Evolutionary conservation across 2,113 vertebrate genomes (phyloP).

Genomic region (Meles meles): DNA sequence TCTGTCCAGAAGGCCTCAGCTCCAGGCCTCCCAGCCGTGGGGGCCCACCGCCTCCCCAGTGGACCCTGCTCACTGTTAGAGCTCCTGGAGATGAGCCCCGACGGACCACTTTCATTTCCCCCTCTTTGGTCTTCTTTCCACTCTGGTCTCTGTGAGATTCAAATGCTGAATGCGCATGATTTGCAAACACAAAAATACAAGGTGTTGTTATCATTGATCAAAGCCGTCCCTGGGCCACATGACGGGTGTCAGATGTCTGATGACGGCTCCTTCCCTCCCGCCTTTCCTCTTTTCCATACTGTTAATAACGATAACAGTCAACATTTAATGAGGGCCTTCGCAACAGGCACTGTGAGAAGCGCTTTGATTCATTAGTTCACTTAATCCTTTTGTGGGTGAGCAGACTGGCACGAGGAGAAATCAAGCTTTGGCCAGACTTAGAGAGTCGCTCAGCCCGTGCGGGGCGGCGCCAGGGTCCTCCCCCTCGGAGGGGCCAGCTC

Average conservation of each 20-base stretch:
- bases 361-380: not conserved
- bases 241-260: accelerated
- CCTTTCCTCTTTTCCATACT: not conserved
- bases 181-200: not conserved
- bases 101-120: not conserved
- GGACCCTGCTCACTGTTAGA: not conserved
- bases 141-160: not conserved
- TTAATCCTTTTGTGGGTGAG: not conserved
- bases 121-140: not conserved
- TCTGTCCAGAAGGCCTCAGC: accelerated
- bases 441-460: accelerated
- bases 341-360: accelerated
- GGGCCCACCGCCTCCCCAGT: not conserved
- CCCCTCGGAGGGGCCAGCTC: accelerated
- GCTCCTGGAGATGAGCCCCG: not conserved
- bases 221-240: not conserved
- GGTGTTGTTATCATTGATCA: accelerated
- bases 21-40: not conserved
- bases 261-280: not conserved
- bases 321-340: accelerated
- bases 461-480: accelerated
- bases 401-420: not conserved
- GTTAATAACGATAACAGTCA: not conserved
- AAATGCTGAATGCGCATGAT: not conserved
- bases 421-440: accelerated